Base-by-base conservation (phyloP, 2,888 invertebrate species). In the Schizaphis graminum region DNA sequence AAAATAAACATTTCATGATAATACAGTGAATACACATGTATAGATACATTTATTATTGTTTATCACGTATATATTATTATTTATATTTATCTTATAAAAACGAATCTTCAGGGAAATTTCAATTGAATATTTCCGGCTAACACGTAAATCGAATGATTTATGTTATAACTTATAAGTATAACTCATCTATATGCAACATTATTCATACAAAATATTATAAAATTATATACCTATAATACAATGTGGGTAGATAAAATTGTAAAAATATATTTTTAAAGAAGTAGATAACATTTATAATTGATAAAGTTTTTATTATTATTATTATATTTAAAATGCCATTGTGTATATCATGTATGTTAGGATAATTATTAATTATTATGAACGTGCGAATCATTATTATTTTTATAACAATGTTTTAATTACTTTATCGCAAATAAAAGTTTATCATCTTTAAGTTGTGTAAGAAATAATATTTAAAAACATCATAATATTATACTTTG, bases 71-170 rank as follows among this genome's bases (percentile, higher is more conserved):
- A 67, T 67, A n/a, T 67, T 67, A n/a, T 85, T 44, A 26, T 86
- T 44, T 44, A 47, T 47, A 47, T 86, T 44, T 8, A 47, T 86
- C 28, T 47, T 49, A 35, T 49, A 21, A 49, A 41, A 26, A 56
- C 77, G 85, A 91, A 84, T 91, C 85, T 85, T 85, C 35, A 28
- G 91, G 91, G 85, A 91, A 91, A 91, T 91, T 85, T 91, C 41
- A 53, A n/a, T 21, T 44, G 21, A 47, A 67, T 21, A 49, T 90
- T 28, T 47, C 8, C 26, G 28, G 28, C 67, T 61, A 47, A 10
- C n/a, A 10, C 13, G 26, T 11, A n/a, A 5, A 77, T 26, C 13
- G 47, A 47, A 86, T 44, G 26, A 86, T 44, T 61, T 89, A 61
- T 89, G 44, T 89, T 28, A 41, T 41, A 2, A 57, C 26, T 89